Evolutionary conservation across 2,888 invertebrate species (phyloP).

Genomic region (Drosophila seclusa): DNA sequence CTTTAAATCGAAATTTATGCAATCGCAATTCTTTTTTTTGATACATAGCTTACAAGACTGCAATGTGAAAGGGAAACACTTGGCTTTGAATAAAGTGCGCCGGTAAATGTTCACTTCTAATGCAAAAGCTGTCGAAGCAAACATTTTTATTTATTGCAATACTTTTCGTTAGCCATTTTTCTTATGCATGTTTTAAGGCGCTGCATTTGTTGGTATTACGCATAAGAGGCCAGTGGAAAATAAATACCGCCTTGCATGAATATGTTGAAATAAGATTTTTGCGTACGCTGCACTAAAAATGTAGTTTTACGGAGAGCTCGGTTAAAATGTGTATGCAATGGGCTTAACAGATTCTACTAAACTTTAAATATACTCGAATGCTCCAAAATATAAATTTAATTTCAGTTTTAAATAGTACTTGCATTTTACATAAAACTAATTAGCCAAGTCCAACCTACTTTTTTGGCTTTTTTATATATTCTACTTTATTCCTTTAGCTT

Average conservation of each 20-base stretch:
- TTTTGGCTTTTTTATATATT: not conserved
- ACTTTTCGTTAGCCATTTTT: constrained; percentile 31
- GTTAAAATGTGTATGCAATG: not conserved
- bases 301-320: not conserved
- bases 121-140: constrained; percentile 12
- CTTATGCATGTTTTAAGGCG: constrained; percentile 43
- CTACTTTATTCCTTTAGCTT: not conserved
- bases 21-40: not conserved
- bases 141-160: constrained; percentile 11
- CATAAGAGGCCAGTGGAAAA: constrained; percentile 33
- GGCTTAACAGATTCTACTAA: not conserved
- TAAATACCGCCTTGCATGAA: not conserved
- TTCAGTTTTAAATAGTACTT: not conserved
- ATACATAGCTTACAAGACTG: constrained; percentile 16
- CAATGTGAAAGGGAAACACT: constrained; percentile 3
- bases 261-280: not conserved
- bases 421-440: not conserved
- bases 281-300: not conserved
- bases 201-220: constrained; percentile 23
- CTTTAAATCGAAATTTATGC: not conserved
- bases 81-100: constrained; percentile 22
- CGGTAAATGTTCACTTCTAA: constrained; percentile 14
- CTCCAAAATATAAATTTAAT: not conserved
- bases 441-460: not conserved
- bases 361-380: not conserved